Conservation (phyloP, 2,113 vertebrate species). For the Lethenteron reissneri region DNA sequence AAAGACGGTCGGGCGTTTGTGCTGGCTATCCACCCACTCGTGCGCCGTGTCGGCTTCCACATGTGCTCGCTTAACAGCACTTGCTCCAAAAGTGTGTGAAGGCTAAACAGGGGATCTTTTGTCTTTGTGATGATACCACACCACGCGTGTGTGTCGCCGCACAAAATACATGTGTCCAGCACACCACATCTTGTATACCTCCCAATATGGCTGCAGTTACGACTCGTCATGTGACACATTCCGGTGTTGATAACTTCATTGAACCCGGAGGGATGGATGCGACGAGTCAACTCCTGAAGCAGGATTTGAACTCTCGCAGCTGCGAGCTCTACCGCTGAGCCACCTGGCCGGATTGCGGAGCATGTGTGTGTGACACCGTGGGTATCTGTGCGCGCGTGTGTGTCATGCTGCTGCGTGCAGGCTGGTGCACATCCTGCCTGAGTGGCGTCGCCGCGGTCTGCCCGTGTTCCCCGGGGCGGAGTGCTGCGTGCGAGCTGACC, state of each 20-base stretch:
- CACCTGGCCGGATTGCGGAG: not conserved
- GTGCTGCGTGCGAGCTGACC: constrained; percentile 51
- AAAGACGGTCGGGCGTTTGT: no score
- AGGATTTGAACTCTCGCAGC: not conserved
- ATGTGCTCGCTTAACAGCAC: no score
- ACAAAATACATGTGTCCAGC: no score
- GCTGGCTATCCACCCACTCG: no score
- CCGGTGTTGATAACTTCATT: rapidly evolving
- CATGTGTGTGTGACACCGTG: not conserved
- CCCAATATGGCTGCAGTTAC: no score
- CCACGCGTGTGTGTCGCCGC: no score
- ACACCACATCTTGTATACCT: no score
- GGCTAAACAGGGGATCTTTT: no score
- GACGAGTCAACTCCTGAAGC: rapidly evolving
- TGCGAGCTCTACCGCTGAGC: not conserved
- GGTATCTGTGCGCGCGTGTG: not conserved
- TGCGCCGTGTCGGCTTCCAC: no score
- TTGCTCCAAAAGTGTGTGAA: no score
- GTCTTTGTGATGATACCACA: no score
- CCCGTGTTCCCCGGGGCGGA: constrained; percentile 26
- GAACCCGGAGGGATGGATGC: no score
- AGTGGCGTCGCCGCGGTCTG: constrained; percentile 53
- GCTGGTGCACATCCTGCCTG: constrained; percentile 31
- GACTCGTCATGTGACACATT: not conserved
- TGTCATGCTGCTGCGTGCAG: constrained; percentile 16